Percentiles rank a stretch among this genome's conserved stretches.
These are phyloP conservation scores for Cremastinae sp. DNA, from an alignment of 2,888 invertebrate species.

Conservation along the genomic window DNA sequence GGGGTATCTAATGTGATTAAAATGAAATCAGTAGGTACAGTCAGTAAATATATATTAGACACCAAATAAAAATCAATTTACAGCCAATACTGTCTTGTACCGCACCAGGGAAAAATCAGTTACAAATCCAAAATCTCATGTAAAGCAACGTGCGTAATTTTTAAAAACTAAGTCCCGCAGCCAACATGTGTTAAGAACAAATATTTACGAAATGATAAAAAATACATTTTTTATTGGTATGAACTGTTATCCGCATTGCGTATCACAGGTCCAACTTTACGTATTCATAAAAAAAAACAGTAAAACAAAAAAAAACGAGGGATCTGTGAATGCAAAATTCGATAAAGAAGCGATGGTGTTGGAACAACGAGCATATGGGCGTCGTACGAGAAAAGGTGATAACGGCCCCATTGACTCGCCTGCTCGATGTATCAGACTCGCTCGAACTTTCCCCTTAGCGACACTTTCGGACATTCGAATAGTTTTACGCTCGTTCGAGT, in stretches of 20 bases:
- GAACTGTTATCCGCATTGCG: constrained; percentile 3
- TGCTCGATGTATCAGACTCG: constrained; percentile 17
- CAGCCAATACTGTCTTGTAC: too few species aligned
- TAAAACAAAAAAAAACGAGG: background rate
- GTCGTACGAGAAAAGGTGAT: constrained; percentile 15
- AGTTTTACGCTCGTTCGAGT: constrained; percentile 44
- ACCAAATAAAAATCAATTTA: too few species aligned
- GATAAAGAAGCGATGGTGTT: constrained; percentile 17
- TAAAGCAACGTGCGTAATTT: too few species aligned
- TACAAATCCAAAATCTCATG: too few species aligned
- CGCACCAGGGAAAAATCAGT: too few species aligned
- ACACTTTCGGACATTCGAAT: constrained; percentile 34
- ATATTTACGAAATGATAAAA: too few species aligned
- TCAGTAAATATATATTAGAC: too few species aligned
- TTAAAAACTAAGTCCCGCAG: too few species aligned
- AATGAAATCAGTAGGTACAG: too few species aligned
- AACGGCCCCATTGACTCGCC: constrained; percentile 10
- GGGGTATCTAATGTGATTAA: too few species aligned
- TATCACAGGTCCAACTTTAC: background rate
- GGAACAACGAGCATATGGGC: constrained; percentile 17
- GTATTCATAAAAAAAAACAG: background rate
- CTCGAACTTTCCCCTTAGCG: constrained; percentile 39
- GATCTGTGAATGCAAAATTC: constrained; percentile 7
- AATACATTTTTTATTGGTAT: too few species aligned
- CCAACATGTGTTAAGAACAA: too few species aligned